phyloP scores from a whole-genome alignment of 2,888 invertebrate genomes.

The Tolmerus cingulatus region DNA sequence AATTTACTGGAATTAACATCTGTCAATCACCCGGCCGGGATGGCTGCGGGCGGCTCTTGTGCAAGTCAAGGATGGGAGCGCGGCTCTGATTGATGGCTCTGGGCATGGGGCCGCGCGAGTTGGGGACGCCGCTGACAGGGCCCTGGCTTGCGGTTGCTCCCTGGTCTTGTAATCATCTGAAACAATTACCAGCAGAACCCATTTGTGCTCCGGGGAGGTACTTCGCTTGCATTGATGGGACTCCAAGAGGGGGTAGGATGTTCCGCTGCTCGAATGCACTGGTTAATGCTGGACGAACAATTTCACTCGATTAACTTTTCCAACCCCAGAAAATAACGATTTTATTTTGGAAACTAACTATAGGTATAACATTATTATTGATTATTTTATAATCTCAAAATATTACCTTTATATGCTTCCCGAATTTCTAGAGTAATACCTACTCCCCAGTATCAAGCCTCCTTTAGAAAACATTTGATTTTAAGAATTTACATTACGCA shows the following conservation, averaged over 20 bases:
- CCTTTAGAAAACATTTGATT: too few relatives aligned
- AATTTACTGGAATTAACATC: constrained; percentile 45
- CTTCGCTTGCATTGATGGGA: background rate
- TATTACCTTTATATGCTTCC: too few relatives aligned
- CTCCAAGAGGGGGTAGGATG: background rate
- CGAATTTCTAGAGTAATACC: too few relatives aligned
- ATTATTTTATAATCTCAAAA: too few relatives aligned
- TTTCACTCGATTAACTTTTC: too few relatives aligned
- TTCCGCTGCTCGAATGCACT: constrained; percentile 40
- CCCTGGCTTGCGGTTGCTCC: background rate
- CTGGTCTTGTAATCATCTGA: background rate
- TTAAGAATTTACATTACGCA: too few relatives aligned
- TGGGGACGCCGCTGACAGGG: background rate
- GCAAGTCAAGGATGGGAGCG: background rate
- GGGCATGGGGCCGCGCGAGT: background rate
- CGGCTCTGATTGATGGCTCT: constrained; percentile 1
- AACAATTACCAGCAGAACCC: constrained; percentile 6
- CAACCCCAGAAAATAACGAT: too few relatives aligned
- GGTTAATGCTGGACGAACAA: too few relatives aligned
- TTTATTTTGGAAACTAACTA: too few relatives aligned
- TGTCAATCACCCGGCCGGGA: constrained; percentile 36
- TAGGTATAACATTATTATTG: too few relatives aligned
- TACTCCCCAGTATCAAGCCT: too few relatives aligned
- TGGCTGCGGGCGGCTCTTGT: background rate
- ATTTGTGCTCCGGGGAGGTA: background rate